Evolutionary conservation across 2,888 invertebrate species (phyloP), one percentile per base, ranked within the genome.

Genomic region (Augochlorella aurata): DNA sequence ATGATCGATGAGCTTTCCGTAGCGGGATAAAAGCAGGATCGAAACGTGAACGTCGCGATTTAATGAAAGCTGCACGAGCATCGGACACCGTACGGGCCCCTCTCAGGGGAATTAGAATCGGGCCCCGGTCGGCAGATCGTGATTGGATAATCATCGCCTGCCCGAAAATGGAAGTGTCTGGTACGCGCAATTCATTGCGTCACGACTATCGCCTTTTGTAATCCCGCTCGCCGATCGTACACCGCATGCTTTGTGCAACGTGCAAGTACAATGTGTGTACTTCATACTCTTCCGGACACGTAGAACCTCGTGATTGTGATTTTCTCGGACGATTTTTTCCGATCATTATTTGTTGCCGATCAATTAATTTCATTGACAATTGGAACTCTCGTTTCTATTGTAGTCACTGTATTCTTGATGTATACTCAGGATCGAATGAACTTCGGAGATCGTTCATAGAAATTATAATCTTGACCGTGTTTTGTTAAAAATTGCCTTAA

Each of bases 1-100:
- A 81, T 85, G 84, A 85, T 85, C 84, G 84, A 85, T 85, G 84
- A 78, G 84, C 69, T 81, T 78, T 81, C 67, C 81, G 70, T 76
- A 76, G 77, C 72, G 72, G 81, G 66, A 82, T 76, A 82, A 82
- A 82, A 73, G 81, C 73, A 24, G 68, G 78, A 78, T 83, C 77
- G 72, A 54, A 81, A 74, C 70, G 72, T 21, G 83, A 80, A 73
- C 77, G 80, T 75, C 61, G 77, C 71, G 84, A 83, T 85, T 82
- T 85, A 85, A 85, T 63, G 84, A 85, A 69, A 76, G 78, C 67
- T 45, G 67, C 77, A 63, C 74, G 79, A 69, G 70, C 70, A 24
- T 63, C 54, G 73, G 70, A 58, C 58, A 24, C 58, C 24, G 63
- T 52, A 18, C 52, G 49, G 16, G 71, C 52, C 44, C 61, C 12